Conservation (phyloP, 2,888 invertebrate species). For the Allygus modestus region DNA sequence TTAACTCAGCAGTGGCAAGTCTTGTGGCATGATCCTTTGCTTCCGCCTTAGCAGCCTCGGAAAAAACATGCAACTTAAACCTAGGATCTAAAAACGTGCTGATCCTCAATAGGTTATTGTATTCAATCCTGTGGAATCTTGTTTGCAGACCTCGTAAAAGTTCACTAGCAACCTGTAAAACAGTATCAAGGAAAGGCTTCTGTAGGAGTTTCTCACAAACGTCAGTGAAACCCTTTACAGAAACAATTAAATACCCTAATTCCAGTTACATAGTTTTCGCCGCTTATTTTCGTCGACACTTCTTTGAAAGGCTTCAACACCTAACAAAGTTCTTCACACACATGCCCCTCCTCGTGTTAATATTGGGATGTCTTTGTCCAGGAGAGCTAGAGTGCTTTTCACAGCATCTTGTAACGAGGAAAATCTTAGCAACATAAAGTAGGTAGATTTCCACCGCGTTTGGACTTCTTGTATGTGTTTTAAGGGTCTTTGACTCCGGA, state of each 20-base stretch:
- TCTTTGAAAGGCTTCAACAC: slow-evolving; percentile 65
- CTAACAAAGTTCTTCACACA: slow-evolving; percentile 63
- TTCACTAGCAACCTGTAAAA: not conserved
- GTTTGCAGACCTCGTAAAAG: slow-evolving; percentile 14
- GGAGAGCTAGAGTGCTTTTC: slow-evolving; percentile 66
- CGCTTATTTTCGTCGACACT: slow-evolving; percentile 60
- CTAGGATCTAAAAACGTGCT: slow-evolving; percentile 50
- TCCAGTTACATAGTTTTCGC: slow-evolving; percentile 64
- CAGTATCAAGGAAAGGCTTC: not conserved
- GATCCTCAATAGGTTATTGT: not conserved
- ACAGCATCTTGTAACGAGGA: slow-evolving; percentile 39
- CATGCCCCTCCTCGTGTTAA: slow-evolving; percentile 65
- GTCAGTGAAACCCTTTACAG: not conserved
- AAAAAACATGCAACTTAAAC: not conserved
- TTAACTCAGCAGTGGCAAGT: slow-evolving; percentile 14
- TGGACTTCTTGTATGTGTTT: slow-evolving; percentile 50
- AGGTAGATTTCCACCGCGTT: slow-evolving; percentile 57
- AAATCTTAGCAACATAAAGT: slow-evolving; percentile 43
- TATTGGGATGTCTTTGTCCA: slow-evolving; percentile 63
- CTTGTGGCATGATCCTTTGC: slow-evolving; percentile 25
- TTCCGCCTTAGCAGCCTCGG: not conserved
- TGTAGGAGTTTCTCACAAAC: not conserved
- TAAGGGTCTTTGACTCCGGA: slow-evolving; percentile 5
- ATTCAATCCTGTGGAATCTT: slow-evolving; percentile 22
- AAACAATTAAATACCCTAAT: slow-evolving; percentile 51